Conservation (phyloP, 2,797 vertebrate genomes). For the Cygnus olor region DNA sequence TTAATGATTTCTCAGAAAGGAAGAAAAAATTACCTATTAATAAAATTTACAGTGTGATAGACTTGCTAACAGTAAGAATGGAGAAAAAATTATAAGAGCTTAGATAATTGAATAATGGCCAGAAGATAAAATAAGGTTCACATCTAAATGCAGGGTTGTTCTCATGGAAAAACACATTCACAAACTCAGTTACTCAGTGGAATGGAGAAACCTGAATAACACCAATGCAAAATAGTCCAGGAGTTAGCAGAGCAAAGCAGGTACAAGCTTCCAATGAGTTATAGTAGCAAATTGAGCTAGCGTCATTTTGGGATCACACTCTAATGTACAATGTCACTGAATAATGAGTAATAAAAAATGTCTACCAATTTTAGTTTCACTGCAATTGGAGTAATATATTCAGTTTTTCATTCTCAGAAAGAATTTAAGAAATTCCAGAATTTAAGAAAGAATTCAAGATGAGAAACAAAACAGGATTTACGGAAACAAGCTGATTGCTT, state of each 20-base stretch:
- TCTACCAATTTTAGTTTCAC: not conserved
- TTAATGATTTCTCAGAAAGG: constrained; percentile 18
- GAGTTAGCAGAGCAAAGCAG: not conserved
- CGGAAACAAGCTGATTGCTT: not conserved
- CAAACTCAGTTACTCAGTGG: not conserved
- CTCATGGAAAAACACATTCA: not conserved
- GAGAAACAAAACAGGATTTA: not conserved
- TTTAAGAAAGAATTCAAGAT: not conserved
- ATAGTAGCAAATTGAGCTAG: not conserved
- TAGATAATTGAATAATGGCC: not conserved
- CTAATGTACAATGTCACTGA: not conserved
- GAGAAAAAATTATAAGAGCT: not conserved
- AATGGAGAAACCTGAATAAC: not conserved
- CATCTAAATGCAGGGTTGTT: not conserved
- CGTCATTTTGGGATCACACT: not conserved
- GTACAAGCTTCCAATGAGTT: not conserved
- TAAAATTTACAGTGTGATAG: not conserved
- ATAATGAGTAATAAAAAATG: not conserved
- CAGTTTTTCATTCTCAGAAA: not conserved
- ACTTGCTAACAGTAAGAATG: not conserved
- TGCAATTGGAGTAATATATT: not conserved
- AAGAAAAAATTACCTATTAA: not conserved
- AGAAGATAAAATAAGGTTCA: not conserved
- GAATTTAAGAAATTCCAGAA: not conserved
- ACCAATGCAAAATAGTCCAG: not conserved